phyloP scores from a whole-genome alignment of 2,888 invertebrate genomes.

The Nipponacmea schrenckii region DNA sequence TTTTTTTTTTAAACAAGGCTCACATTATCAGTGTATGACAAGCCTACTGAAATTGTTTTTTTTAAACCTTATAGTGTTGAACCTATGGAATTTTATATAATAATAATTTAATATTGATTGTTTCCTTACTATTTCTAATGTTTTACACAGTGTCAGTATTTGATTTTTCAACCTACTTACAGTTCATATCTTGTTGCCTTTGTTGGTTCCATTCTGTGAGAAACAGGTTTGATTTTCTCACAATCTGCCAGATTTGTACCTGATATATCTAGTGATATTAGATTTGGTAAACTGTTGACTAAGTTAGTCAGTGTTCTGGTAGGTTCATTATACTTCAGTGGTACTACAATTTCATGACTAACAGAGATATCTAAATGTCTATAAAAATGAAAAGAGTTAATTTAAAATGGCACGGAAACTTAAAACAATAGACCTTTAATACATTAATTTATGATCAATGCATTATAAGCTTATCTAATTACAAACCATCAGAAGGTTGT shows the following conservation, averaged over 20 bases:
- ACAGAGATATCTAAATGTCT: constrained; percentile 84
- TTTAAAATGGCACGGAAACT: constrained; percentile 3
- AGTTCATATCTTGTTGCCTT: no score
- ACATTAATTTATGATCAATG: background rate
- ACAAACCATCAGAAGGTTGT: no score
- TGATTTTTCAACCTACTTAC: no score
- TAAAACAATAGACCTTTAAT: background rate
- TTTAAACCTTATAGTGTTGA: no score
- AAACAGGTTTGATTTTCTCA: constrained; percentile 30
- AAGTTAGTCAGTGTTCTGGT: constrained; percentile 78
- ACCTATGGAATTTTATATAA: no score
- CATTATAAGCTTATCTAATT: no score
- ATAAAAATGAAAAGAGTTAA: constrained; percentile 23
- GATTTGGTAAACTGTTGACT: constrained; percentile 78
- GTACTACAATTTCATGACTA: constrained; percentile 69
- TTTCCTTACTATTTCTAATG: no score
- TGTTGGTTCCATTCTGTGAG: constrained; percentile 27
- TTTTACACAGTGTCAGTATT: no score
- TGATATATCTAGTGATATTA: constrained; percentile 91
- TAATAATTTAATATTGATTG: no score
- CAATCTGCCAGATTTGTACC: constrained; percentile 93
- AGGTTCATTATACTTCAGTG: constrained; percentile 81
- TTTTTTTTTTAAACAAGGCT: no score
- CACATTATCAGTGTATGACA: no score
- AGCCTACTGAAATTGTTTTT: no score